These are phyloP conservation scores for Lasioglossum vierecki DNA, from an alignment of 2,888 invertebrate genomes.

Conservation along the genomic window DNA sequence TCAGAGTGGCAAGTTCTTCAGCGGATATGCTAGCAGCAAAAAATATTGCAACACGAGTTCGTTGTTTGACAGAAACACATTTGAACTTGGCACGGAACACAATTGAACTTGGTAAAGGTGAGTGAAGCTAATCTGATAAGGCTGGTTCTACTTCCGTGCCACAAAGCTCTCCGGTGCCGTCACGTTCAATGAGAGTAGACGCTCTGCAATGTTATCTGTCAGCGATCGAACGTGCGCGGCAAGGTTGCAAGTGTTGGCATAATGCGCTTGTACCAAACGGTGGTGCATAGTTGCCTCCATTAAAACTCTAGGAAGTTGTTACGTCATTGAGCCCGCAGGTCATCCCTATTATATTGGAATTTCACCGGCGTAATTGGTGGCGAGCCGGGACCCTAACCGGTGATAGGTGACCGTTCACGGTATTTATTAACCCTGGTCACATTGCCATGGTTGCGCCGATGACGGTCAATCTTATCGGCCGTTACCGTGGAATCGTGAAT, in stretches of 20 bases:
- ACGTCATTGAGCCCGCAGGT: slow-evolving; percentile 80
- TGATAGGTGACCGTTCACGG: slow-evolving; percentile 69
- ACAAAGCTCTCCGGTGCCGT: slow-evolving; percentile 22
- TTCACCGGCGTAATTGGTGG: slow-evolving; percentile 72
- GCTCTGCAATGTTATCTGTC: slow-evolving; percentile 31
- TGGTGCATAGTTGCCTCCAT: slow-evolving; percentile 59
- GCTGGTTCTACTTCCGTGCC: slow-evolving; percentile 13
- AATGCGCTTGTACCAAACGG: slow-evolving; percentile 51
- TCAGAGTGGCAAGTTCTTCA: neutral
- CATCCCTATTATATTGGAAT: slow-evolving; percentile 82
- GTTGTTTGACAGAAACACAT: slow-evolving; percentile 10
- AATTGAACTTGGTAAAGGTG: slow-evolving; percentile 14
- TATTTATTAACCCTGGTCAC: slow-evolving; percentile 79
- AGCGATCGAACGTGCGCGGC: slow-evolving; percentile 10
- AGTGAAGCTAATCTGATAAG: slow-evolving; percentile 36
- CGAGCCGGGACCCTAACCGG: slow-evolving; percentile 68
- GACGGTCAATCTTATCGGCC: slow-evolving; percentile 63
- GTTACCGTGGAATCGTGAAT: slow-evolving; percentile 5
- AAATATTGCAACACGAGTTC: slow-evolving; percentile 1
- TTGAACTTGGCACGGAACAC: slow-evolving; percentile 15
- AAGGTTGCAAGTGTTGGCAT: slow-evolving; percentile 62
- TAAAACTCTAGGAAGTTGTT: slow-evolving; percentile 80
- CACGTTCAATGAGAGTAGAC: slow-evolving; percentile 25
- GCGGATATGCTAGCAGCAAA: neutral
- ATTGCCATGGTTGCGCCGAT: slow-evolving; percentile 66